These are phyloP conservation scores for Phoxinus dragarum DNA, from an alignment of 2,797 vertebrate species.

Conservation along the genomic window DNA sequence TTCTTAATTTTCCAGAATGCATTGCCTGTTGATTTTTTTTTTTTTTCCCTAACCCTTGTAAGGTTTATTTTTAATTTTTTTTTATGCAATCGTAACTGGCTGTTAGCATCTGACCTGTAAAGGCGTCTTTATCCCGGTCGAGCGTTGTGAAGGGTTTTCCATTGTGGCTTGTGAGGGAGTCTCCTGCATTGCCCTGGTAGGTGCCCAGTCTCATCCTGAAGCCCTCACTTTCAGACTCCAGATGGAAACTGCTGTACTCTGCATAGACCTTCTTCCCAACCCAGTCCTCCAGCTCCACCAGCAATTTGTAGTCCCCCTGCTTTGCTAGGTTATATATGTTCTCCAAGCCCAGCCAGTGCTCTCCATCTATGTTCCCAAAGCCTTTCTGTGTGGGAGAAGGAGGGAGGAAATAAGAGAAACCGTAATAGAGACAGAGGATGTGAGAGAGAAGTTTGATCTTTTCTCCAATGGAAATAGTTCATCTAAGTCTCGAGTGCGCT, in stretches of 20 bases:
- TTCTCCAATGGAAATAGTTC: conserved; percentile 10
- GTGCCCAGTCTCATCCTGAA: conserved; percentile 91
- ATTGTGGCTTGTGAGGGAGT: conserved; percentile 95
- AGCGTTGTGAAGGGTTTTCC: conserved; percentile 98
- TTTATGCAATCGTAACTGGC: not conserved
- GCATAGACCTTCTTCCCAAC: conserved; percentile 97
- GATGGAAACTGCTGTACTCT: conserved; percentile 94
- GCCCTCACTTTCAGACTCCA: conserved; percentile 91
- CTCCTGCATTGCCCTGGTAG: conserved; percentile 96
- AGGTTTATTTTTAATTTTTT: too few relatives aligned
- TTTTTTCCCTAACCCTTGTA: too few relatives aligned
- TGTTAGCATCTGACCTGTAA: conserved; percentile 83
- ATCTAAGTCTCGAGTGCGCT: not conserved
- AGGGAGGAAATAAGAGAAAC: conserved; percentile 12
- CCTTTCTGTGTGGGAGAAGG: conserved; percentile 85
- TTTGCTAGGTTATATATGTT: conserved; percentile 93
- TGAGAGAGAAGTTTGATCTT: conserved; percentile 9
- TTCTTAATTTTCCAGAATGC: not conserved
- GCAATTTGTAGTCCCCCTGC: conserved; percentile 92
- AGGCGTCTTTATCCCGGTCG: conserved; percentile 93
- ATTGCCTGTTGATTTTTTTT: too few relatives aligned
- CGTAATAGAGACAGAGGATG: not conserved
- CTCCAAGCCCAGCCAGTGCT: conserved; percentile 96
- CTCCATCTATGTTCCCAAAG: conserved; percentile 95
- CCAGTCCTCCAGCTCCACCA: conserved; percentile 98